Evolutionary conservation across 2,888 invertebrate genomes (phyloP).

Genomic region (Ethmia dodecea): DNA sequence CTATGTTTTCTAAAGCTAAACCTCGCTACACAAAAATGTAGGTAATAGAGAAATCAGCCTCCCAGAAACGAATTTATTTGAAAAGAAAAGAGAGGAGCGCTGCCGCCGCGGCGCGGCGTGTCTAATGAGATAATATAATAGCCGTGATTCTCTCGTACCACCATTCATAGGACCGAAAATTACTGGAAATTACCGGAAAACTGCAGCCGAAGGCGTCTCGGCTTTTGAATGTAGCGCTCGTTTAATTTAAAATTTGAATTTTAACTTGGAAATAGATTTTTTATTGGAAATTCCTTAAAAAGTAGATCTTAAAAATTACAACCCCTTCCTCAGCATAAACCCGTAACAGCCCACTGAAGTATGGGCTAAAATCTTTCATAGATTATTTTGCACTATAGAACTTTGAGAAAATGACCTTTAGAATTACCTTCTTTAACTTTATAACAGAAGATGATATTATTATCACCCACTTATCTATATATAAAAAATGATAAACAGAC

Average conservation of each 20-base stretch:
- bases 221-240: conserved; percentile 32
- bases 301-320: too few relatives aligned
- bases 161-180: conserved; percentile 62
- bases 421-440: too few relatives aligned
- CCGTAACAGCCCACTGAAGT: too few relatives aligned
- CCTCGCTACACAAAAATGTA: conserved; percentile 37
- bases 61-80: conserved; percentile 64
- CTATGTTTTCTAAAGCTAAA: conserved; percentile 14
- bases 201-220: conserved; percentile 49
- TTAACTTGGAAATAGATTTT: conserved; percentile 25
- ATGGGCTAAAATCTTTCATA: too few relatives aligned
- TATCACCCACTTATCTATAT: too few relatives aligned
- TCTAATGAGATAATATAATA: conserved; percentile 77
- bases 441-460: too few relatives aligned
- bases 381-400: too few relatives aligned
- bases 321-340: too few relatives aligned
- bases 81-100: conserved; percentile 51
- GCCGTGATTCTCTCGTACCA: conserved; percentile 63
- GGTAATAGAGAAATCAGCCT: conserved; percentile 54
- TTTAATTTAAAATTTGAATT: conserved; percentile 35
- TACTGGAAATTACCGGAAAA: conserved; percentile 68
- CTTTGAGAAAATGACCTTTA: too few relatives aligned
- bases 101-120: conserved; percentile 54
- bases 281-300: too few relatives aligned
- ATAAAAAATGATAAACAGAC: too few relatives aligned